These are phyloP conservation scores for Nymphalis io DNA, from an alignment of 1,140 invertebrate species.

Conservation along the genomic window DNA sequence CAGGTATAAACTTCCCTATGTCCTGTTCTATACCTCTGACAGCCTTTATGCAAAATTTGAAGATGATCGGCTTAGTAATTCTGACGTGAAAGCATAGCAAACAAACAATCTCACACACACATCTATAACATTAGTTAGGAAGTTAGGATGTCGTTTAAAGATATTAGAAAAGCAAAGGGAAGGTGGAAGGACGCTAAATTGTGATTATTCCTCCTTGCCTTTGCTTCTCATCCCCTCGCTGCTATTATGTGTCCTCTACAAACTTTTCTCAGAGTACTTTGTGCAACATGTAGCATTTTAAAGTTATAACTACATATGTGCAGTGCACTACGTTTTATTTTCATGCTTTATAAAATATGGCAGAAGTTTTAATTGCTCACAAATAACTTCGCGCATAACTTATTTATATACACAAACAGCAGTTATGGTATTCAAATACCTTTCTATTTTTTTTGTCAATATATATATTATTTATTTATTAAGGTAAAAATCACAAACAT, in stretches of 20 bases:
- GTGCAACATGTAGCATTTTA: conserved; percentile 5
- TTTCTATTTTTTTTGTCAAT: no score
- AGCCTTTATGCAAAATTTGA: no score
- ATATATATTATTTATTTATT: no score
- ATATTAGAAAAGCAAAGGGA: not conserved
- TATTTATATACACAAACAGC: not conserved
- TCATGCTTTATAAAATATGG: not conserved
- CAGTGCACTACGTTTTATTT: not conserved
- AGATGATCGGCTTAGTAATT: no score
- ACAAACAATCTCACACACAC: no score
- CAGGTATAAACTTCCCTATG: no score
- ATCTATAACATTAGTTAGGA: no score
- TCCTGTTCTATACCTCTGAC: no score
- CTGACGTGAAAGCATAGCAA: no score
- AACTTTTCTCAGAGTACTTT: conserved; percentile 2
- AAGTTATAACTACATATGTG: not conserved
- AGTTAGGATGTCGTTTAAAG: no score
- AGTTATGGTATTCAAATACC: no score
- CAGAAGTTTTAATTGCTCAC: not conserved
- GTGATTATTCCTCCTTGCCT: conserved; percentile 29
- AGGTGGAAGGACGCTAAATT: conserved; percentile 6
- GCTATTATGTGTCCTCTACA: conserved; percentile 12
- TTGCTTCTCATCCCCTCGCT: conserved; percentile 7
- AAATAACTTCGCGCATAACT: not conserved
- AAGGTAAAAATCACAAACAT: no score